Percentiles rank a stretch among this genome's conserved stretches.
Evolutionary conservation across 2,113 vertebrate genomes (phyloP).

Genomic region (Noctilio leporinus): DNA sequence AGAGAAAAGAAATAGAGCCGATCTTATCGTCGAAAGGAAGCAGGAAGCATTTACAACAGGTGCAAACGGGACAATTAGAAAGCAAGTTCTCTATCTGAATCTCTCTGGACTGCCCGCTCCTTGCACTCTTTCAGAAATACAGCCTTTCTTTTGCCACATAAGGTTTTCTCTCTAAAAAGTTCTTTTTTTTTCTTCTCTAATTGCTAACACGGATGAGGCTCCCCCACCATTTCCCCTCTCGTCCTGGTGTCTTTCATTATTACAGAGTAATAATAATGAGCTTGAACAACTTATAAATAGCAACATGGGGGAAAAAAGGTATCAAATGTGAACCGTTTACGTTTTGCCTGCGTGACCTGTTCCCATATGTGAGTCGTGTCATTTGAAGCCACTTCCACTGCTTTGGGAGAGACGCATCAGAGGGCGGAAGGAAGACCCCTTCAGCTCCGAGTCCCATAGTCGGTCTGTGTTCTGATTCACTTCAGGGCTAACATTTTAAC

Average conservation of each 20-base stretch:
- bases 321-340: neutral
- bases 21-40: neutral
- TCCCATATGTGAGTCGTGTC: neutral
- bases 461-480: neutral
- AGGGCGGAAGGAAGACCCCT: neutral
- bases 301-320: neutral
- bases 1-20: neutral
- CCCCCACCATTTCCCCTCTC: neutral
- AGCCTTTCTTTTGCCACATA: neutral
- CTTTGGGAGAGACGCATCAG: neutral
- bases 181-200: neutral
- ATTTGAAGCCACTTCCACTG: neutral
- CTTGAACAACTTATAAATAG: neutral
- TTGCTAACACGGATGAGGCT: neutral
- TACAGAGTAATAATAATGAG: neutral
- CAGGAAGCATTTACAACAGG: neutral
- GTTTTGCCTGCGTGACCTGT: neutral
- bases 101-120: neutral
- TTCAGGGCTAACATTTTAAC: constrained; percentile 27
- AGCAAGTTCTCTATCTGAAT: neutral
- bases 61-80: neutral
- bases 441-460: neutral
- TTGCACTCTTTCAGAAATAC: neutral
- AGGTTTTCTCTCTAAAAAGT: neutral
- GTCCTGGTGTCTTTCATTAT: neutral